Evolutionary conservation across 2,113 vertebrate species (phyloP), one percentile per base, ranked within the genome.

Genomic region (Mirounga angustirostris): DNA sequence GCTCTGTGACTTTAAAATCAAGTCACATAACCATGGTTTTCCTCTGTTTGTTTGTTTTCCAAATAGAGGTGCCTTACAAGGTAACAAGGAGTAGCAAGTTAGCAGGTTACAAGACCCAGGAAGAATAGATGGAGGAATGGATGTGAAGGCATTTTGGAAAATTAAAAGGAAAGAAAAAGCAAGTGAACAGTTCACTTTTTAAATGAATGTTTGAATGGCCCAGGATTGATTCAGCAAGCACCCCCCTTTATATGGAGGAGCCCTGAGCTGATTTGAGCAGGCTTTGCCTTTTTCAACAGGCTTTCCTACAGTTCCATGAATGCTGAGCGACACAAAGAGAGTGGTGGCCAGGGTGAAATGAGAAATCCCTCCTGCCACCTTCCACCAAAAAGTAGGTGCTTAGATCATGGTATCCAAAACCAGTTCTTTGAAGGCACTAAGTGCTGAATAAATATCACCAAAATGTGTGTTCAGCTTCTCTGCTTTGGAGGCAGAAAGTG

Each of bases 391-490:
- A 97, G 43, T 96, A 65, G 69, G 50, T 74, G 33, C 84, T 95
- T 97, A 86, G 97, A 94, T 50, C 76, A 63, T 98, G 98, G 98
- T 95, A 98, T 98, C 98, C 95, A 98, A 98, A 98, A 98, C 98
- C 91, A 91, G 94, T 61, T 69, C 43, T 87, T 76, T 43, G 81
- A 93, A 78, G 73, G 33, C 46, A 26, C 91, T 22, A 22, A 89
- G 89, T 80, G 46, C 46, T 86, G 82, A 96, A 95, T 69, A 95
- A 95, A 96, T 92, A 97, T 97, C 50, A 95, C 95, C 94, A 92
- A 92, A 65, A 98, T 96, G 65, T 69, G 14, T 73, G 26, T 85
- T 97, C 97, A 94, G 40, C 91, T 97, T 97, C 82, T 96, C 97
- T 69, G 24, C 73, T 88, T 97, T 94, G 96, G 98, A 97, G 93